A percentile compares a stretch with the other conserved stretches of the same genome.
These are phyloP conservation scores for Vipera ursinii DNA, from an alignment of 2,797 vertebrate genomes.

Conservation along the genomic window DNA sequence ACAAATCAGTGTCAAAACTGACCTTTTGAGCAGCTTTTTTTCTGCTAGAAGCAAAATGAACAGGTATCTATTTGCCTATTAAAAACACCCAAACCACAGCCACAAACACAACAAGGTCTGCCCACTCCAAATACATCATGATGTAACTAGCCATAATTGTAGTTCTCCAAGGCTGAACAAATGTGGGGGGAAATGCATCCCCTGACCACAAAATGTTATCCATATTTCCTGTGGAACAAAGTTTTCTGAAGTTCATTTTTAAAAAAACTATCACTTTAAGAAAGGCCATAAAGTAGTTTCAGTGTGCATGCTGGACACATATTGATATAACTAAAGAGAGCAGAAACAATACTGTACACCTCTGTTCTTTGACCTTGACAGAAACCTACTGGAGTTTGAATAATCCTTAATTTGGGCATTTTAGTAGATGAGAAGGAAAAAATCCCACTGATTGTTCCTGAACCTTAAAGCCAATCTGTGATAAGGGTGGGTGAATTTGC, in stretches of 20 bases:
- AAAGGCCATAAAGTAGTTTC: neutral
- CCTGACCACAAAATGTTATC: neutral
- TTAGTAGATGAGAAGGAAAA: neutral
- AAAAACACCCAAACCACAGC: neutral
- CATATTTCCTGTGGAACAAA: neutral
- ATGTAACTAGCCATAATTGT: neutral
- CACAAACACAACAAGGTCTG: neutral
- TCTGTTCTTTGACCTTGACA: neutral
- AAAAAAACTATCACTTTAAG: neutral
- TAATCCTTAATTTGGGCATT: neutral
- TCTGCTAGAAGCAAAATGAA: neutral
- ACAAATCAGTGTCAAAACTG: neutral
- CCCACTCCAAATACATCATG: neutral
- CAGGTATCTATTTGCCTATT: neutral
- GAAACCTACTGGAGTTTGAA: neutral
- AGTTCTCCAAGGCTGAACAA: neutral
- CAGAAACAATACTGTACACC: neutral
- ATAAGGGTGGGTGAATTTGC: neutral
- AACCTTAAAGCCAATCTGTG: neutral
- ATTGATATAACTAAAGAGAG: neutral
- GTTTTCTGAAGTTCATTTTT: neutral
- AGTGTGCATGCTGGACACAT: neutral
- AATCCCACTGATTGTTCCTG: neutral
- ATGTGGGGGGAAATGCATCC: neutral
- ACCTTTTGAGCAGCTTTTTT: neutral